These are phyloP conservation scores for Paedocypris micromegethes DNA, from an alignment of 2,797 vertebrate genomes.

Conservation along the genomic window DNA sequence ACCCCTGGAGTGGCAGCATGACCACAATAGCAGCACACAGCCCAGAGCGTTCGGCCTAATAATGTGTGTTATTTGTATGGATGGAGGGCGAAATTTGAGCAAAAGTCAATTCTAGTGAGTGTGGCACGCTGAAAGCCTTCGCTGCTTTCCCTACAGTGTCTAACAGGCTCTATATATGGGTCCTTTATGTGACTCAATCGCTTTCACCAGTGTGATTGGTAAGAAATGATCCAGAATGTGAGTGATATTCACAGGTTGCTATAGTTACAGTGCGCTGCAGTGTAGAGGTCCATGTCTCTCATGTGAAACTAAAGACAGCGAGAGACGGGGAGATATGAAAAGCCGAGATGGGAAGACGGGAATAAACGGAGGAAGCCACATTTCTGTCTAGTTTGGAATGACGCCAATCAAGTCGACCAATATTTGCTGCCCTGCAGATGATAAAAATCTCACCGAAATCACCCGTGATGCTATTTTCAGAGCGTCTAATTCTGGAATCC, in stretches of 20 bases:
- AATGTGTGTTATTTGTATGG: background rate
- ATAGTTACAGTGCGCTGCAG: slow-evolving; percentile 56
- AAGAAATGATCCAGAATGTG: slow-evolving; percentile 47
- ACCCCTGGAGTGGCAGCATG: background rate
- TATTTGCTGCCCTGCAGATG: slow-evolving; percentile 8
- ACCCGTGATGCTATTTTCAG: background rate
- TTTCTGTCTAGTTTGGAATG: background rate
- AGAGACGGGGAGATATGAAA: slow-evolving; percentile 18
- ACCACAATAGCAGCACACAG: background rate
- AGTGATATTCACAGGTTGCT: slow-evolving; percentile 58
- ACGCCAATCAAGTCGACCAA: background rate
- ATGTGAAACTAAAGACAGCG: slow-evolving; percentile 36
- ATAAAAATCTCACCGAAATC: slow-evolving; percentile 6
- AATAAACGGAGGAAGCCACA: slow-evolving; percentile 18
- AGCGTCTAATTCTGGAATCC: background rate
- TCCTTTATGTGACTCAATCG: slow-evolving; percentile 43
- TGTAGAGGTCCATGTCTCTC: slow-evolving; percentile 44
- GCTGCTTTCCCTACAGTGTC: slow-evolving; percentile 20
- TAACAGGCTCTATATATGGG: slow-evolving; percentile 41
- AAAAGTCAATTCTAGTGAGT: background rate
- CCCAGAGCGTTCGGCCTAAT: background rate
- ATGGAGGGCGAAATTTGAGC: background rate
- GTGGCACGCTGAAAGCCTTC: background rate
- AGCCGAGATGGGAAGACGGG: background rate
- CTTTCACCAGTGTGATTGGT: slow-evolving; percentile 40